phyloP scores from a whole-genome alignment of 2,797 vertebrate genomes.

The Sphenodon punctatus region DNA sequence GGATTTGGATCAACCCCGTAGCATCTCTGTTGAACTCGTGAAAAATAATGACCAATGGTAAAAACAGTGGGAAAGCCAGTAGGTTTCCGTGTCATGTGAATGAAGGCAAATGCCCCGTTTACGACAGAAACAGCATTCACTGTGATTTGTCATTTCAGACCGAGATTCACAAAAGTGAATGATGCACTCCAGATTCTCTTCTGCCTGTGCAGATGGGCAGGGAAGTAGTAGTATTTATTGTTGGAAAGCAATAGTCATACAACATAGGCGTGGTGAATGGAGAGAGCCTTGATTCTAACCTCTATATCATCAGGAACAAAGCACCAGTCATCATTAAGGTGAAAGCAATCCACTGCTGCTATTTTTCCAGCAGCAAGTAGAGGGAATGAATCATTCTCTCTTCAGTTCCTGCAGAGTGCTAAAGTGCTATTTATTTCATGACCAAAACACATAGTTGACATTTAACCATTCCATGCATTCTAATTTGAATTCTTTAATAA shows the following conservation, averaged over 20 bases:
- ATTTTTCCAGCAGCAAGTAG: background rate
- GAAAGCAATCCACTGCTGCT: background rate
- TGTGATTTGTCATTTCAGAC: too few species aligned
- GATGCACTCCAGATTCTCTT: background rate
- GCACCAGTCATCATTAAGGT: accelerated
- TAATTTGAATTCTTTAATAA: background rate
- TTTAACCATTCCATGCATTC: background rate
- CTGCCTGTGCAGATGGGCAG: background rate
- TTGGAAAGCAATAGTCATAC: too few species aligned
- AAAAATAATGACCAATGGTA: too few species aligned
- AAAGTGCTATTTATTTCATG: accelerated
- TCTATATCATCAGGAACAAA: accelerated
- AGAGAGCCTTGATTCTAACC: accelerated
- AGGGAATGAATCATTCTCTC: background rate
- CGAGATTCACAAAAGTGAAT: background rate
- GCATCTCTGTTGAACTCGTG: too few species aligned
- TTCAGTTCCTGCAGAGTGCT: background rate
- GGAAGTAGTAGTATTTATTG: too few species aligned
- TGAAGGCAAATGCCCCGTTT: too few species aligned
- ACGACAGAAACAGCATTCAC: too few species aligned
- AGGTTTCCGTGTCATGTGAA: too few species aligned
- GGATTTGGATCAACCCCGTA: too few species aligned
- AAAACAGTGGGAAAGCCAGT: too few species aligned
- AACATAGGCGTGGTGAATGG: too few species aligned
- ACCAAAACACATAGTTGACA: background rate